Percentiles rank a stretch among this genome's conserved stretches.
Conservation (phyloP, 2,113 vertebrate genomes). For the Tringa solitaria region DNA sequence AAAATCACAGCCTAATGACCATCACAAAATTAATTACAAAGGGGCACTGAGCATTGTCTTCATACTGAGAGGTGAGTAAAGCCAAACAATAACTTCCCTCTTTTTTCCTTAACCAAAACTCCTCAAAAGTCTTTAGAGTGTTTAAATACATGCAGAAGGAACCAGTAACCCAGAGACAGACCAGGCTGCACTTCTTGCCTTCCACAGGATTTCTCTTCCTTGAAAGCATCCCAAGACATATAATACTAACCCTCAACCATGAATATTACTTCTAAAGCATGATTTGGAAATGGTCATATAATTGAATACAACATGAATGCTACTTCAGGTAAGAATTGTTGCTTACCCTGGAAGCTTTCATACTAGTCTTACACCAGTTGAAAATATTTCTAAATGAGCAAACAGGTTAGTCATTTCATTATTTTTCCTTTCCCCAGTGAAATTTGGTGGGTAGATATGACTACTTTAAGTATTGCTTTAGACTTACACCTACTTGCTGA, state of each 20-base stretch:
- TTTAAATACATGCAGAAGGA: background rate
- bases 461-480: background rate
- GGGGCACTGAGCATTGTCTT: background rate
- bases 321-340: background rate
- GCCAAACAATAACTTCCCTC: background rate
- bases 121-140: background rate
- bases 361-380: background rate
- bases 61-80: background rate
- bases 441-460: background rate
- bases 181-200: background rate
- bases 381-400: background rate
- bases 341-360: background rate
- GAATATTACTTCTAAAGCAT: fast-evolving
- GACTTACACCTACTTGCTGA: background rate
- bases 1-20: background rate
- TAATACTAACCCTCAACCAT: background rate
- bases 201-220: background rate
- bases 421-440: background rate
- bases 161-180: background rate
- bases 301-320: background rate
- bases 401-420: background rate
- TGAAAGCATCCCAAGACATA: background rate
- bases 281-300: background rate
- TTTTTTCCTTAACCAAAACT: background rate
- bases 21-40: background rate